Evolutionary conservation across 2,797 vertebrate genomes (phyloP).

Genomic region (Sebastes oblongus): DNA sequence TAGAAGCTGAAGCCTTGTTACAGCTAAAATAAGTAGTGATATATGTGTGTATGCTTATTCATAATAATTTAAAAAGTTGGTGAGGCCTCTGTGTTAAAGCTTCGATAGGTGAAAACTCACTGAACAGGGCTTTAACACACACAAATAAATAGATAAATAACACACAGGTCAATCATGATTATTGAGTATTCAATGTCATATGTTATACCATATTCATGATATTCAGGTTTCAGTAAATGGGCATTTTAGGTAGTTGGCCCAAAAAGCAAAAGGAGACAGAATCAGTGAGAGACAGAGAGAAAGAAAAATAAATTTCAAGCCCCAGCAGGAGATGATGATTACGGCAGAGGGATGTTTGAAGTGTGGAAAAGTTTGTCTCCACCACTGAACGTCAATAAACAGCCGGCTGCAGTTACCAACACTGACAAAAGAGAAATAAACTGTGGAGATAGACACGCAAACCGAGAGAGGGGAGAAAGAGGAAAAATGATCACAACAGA

Average conservation of each 20-base stretch:
- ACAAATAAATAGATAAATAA: neutral
- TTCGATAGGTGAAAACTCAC: neutral
- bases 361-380: conserved; percentile 67
- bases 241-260: neutral
- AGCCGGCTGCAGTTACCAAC: conserved; percentile 54
- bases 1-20: conserved; percentile 20
- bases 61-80: conserved; percentile 1
- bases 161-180: neutral
- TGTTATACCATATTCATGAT: neutral
- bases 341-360: conserved; percentile 62
- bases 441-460: conserved; percentile 34
- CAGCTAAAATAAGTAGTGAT: conserved; percentile 6
- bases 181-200: neutral
- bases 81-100: neutral
- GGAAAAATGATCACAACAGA: conserved; percentile 20
- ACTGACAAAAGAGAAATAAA: conserved; percentile 71
- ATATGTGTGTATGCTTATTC: neutral
- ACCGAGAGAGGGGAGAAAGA: conserved; percentile 13
- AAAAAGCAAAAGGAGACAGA: conserved; percentile 4
- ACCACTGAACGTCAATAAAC: conserved; percentile 66
- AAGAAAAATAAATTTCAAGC: conserved; percentile 48
- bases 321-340: conserved; percentile 58
- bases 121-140: neutral
- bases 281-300: conserved; percentile 14
- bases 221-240: neutral